A percentile compares a stretch with the other conserved stretches of the same genome.
Evolutionary conservation across 2,113 vertebrate species (phyloP).

Genomic region (Bungarus multicinctus): DNA sequence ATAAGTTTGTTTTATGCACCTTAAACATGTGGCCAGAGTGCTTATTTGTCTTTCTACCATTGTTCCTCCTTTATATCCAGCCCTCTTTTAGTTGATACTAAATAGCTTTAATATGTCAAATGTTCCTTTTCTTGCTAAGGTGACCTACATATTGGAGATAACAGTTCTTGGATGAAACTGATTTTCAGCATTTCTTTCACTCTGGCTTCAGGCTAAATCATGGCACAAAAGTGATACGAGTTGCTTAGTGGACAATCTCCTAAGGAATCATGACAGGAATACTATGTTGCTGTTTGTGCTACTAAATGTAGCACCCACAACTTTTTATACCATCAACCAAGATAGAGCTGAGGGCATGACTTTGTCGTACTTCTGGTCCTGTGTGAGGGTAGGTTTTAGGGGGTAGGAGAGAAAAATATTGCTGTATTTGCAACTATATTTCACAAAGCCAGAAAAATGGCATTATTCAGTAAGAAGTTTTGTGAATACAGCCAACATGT

Average conservation of each 20-base stretch:
- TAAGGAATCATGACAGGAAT: not conserved
- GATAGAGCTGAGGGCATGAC: not conserved
- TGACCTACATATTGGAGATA: not conserved
- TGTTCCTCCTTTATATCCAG: not conserved
- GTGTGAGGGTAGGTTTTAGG: not conserved
- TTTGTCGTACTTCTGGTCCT: not conserved
- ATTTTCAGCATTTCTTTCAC: not conserved
- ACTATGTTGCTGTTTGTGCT: not conserved
- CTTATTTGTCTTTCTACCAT: not conserved
- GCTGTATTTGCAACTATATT: not conserved
- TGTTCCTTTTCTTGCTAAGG: not conserved
- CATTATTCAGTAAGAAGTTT: not conserved
- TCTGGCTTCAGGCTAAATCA: not conserved
- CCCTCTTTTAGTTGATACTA: not conserved
- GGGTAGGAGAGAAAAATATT: not conserved
- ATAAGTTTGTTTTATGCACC: not conserved
- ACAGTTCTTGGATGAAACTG: not conserved
- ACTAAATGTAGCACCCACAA: not conserved
- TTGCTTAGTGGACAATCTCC: not conserved
- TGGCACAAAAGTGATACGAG: not conserved
- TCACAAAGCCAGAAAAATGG: not conserved
- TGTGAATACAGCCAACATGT: not conserved
- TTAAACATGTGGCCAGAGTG: not conserved
- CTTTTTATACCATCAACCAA: not conserved
- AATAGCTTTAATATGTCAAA: not conserved